A percentile compares a stretch with the other conserved stretches of the same genome.
Evolutionary conservation across 2,888 invertebrate genomes (phyloP).

Genomic region (Adineta ricciae): DNA sequence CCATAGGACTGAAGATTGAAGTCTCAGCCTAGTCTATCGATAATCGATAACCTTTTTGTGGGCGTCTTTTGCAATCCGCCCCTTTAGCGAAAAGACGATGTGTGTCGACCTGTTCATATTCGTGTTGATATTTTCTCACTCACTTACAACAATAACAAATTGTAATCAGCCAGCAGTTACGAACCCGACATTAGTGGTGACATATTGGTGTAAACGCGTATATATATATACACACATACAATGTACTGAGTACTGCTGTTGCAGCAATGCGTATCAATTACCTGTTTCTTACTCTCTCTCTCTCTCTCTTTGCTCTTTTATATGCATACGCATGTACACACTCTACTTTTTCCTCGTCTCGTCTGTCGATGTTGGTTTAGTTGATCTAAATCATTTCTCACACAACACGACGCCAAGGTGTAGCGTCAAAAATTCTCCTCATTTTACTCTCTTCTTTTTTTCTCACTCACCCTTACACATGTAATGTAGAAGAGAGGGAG

Average conservation of each 20-base stretch:
- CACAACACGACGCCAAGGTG: background rate
- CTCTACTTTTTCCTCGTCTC: background rate
- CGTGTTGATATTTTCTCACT: background rate
- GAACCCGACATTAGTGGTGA: background rate
- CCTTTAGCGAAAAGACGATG: background rate
- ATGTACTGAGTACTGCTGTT: background rate
- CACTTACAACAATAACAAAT: background rate
- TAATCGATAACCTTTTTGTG: background rate
- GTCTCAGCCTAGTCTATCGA: background rate
- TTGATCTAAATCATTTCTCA: conserved; percentile 11
- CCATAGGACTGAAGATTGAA: background rate
- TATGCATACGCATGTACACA: background rate
- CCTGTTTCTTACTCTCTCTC: background rate
- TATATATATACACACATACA: too few relatives aligned
- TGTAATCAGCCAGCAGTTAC: background rate
- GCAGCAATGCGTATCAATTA: background rate
- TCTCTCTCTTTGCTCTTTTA: background rate
- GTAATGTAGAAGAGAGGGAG: background rate
- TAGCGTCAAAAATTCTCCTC: conserved; percentile 12
- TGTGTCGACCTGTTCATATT: background rate
- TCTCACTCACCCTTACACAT: background rate
- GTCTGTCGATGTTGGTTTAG: background rate
- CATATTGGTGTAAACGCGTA: background rate
- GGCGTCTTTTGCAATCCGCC: background rate
- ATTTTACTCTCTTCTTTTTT: background rate